These are phyloP conservation scores for Ataeniobius toweri DNA, from an alignment of 2,797 vertebrate genomes.

Conservation along the genomic window DNA sequence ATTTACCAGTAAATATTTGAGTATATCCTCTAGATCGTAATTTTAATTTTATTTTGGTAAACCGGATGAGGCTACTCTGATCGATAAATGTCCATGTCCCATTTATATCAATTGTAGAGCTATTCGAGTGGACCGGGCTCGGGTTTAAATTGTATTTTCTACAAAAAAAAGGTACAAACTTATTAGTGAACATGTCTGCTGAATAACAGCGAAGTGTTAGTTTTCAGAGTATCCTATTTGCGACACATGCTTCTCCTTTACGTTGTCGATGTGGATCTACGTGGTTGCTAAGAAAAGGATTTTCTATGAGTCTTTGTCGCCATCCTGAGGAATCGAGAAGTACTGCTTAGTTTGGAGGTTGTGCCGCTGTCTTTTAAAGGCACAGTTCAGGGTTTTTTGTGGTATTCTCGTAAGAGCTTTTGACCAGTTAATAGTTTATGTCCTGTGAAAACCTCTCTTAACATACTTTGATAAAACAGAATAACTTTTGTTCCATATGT, in stretches of 20 bases:
- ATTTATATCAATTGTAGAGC: not conserved
- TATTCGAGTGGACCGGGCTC: not conserved
- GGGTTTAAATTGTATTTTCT: not conserved
- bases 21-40: no score
- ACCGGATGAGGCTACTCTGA: slow-evolving; percentile 23
- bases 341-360: not conserved
- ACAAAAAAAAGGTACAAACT: rapidly evolving
- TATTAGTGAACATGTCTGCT: no score
- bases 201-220: rapidly evolving
- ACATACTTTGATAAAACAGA: not conserved
- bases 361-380: not conserved
- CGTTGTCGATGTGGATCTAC: slow-evolving; percentile 82
- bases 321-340: slow-evolving; percentile 29
- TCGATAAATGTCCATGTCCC: not conserved
- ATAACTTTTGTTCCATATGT: not conserved
- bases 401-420: no score
- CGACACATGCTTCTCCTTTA: slow-evolving; percentile 73
- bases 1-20: not conserved
- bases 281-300: slow-evolving; percentile 58
- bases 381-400: not conserved
- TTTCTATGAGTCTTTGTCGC: slow-evolving; percentile 23
- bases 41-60: slow-evolving; percentile 49
- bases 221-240: slow-evolving; percentile 37
- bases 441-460: not conserved
- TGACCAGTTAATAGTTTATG: not conserved